Conservation (phyloP, 2,888 invertebrate species). For the Melanotus villosus region DNA sequence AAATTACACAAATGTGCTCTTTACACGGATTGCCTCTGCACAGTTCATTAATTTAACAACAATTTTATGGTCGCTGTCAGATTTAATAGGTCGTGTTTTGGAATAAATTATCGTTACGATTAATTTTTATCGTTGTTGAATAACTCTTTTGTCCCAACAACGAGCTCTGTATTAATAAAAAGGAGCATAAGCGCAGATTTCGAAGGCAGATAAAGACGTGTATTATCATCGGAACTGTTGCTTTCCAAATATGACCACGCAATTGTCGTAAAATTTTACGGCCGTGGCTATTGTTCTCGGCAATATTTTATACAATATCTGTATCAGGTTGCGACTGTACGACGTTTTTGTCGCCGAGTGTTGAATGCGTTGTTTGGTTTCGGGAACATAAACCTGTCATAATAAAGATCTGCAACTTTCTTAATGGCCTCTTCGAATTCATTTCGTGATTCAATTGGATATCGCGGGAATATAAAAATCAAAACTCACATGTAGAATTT, state of each 20-base stretch:
- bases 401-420: conserved; percentile 58
- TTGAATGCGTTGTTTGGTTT: conserved; percentile 39
- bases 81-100: conserved; percentile 54
- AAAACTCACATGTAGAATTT: neutral
- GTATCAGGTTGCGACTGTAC: conserved; percentile 53
- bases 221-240: conserved; percentile 55
- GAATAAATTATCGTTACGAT: conserved; percentile 51
- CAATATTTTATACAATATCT: conserved; percentile 63
- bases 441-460: conserved; percentile 22
- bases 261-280: conserved; percentile 64
- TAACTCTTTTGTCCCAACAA: conserved; percentile 28
- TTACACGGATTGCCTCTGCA: conserved; percentile 45
- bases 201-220: conserved; percentile 49
- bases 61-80: conserved; percentile 52
- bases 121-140: conserved; percentile 33
- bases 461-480: conserved; percentile 9
- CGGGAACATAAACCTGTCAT: conserved; percentile 58
- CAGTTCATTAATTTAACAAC: conserved; percentile 53
- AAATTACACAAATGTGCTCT: conserved; percentile 52
- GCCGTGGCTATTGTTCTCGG: conserved; percentile 61
- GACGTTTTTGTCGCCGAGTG: conserved; percentile 29
- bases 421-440: conserved; percentile 48
- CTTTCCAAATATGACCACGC: conserved; percentile 56
- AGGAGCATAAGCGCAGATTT: conserved; percentile 44
- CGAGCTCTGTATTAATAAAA: conserved; percentile 30